Percentiles rank a stretch among this genome's conserved stretches.
Evolutionary conservation across 2,888 invertebrate species (phyloP).

Genomic region (Lycocerus yunnanus): DNA sequence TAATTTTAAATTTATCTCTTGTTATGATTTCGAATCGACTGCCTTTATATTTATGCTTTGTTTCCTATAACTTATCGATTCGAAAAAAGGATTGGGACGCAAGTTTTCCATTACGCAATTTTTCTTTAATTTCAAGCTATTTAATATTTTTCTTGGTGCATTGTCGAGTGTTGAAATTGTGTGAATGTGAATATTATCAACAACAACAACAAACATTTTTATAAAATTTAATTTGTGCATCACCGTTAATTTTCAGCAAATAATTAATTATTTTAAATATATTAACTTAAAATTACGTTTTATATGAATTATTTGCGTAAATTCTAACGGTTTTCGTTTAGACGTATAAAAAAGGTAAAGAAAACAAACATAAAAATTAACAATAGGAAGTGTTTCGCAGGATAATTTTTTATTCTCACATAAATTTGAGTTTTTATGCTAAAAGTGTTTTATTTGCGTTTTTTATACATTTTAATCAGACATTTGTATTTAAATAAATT

Average conservation of each 20-base stretch:
- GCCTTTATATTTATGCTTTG: not conserved
- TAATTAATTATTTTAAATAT: not conserved
- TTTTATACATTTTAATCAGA: not conserved
- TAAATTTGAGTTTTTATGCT: not conserved
- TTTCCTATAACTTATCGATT: conserved; percentile 1
- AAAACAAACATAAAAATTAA: not conserved
- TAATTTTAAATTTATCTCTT: conserved; percentile 25
- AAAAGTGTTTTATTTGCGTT: not conserved
- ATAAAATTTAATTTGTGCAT: not conserved
- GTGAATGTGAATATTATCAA: not conserved
- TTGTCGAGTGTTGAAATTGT: not conserved
- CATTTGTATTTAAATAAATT: not conserved
- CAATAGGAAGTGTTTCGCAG: not conserved
- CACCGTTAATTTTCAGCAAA: not conserved
- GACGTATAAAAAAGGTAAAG: not conserved
- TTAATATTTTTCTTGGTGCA: too few species aligned
- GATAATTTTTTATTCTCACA: not conserved
- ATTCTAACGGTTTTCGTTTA: not conserved
- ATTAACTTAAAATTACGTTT: not conserved
- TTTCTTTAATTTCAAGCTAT: not conserved
- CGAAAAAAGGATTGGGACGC: not conserved
- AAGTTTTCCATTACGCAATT: not conserved
- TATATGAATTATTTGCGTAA: not conserved
- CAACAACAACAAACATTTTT: not conserved
- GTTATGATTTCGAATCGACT: conserved; percentile 11